Percentiles rank a stretch among this genome's conserved stretches.
These are phyloP conservation scores for Microhierax caerulescens DNA, from an alignment of 2,797 vertebrate species.

Conservation along the genomic window DNA sequence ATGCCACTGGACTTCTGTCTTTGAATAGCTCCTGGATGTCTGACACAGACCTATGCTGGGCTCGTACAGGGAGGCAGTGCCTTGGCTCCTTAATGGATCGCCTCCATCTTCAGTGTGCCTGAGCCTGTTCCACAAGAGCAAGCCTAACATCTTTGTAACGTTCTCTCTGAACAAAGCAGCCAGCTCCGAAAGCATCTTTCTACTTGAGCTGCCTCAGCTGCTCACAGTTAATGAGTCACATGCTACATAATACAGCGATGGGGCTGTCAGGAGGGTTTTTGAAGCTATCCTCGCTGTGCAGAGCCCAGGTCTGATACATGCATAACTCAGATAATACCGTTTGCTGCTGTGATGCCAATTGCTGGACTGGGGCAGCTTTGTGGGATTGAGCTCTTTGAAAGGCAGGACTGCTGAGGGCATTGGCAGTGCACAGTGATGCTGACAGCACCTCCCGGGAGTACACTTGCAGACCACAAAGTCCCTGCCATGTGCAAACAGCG, in stretches of 20 bases:
- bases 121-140: background rate
- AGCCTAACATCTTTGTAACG: background rate
- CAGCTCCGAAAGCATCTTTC: background rate
- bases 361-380: rapidly evolving
- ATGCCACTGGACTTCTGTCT: background rate
- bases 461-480: background rate
- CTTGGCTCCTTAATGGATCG: background rate
- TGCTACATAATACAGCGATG: background rate
- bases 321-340: background rate
- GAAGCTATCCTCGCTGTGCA: rapidly evolving
- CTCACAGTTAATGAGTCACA: background rate
- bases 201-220: background rate
- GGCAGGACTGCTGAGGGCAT: background rate
- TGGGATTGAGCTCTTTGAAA: rapidly evolving
- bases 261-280: background rate
- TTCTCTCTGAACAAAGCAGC: background rate
- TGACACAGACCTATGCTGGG: rapidly evolving
- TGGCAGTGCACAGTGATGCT: rapidly evolving
- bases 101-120: background rate
- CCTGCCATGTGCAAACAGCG: background rate
- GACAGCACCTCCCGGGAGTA: background rate
- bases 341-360: background rate
- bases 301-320: background rate
- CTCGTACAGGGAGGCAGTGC: background rate
- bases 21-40: background rate